A percentile compares a stretch with the other conserved stretches of the same genome.
Evolutionary conservation across 2,113 vertebrate species (phyloP).

Genomic region (Corapipo altera): DNA sequence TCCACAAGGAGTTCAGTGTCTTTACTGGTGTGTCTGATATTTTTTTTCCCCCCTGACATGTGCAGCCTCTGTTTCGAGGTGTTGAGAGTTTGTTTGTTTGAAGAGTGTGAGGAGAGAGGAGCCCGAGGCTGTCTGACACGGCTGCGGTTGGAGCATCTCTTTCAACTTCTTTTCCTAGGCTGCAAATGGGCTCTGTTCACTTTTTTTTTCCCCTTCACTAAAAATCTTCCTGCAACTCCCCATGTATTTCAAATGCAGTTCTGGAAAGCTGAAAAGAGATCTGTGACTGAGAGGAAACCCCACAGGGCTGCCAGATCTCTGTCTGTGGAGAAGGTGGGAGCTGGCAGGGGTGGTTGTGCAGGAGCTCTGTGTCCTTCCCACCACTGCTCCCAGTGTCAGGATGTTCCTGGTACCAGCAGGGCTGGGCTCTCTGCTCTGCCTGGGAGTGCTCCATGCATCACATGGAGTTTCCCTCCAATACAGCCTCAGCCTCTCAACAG

Average conservation of each 20-base stretch:
- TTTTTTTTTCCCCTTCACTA: not conserved
- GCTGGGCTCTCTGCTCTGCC: not conserved
- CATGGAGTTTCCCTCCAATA: not conserved
- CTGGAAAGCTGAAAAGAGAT: not conserved
- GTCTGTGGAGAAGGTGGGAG: not conserved
- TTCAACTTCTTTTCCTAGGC: constrained; percentile 17
- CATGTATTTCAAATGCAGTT: not conserved
- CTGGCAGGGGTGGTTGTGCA: not conserved
- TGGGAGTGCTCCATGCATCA: not conserved
- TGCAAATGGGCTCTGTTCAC: not conserved
- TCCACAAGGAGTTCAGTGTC: not conserved
- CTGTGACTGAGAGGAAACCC: not conserved
- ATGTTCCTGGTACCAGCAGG: not conserved
- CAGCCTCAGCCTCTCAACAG: not conserved
- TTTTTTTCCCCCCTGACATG: not conserved
- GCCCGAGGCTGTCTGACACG: constrained; percentile 17
- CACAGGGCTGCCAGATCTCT: accelerated
- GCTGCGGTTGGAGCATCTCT: not conserved
- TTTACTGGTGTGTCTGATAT: not conserved
- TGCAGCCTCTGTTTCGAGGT: constrained; percentile 36
- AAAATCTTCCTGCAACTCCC: not conserved
- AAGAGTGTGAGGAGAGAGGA: constrained; percentile 5
- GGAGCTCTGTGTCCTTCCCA: not conserved
- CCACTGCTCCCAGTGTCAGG: accelerated
- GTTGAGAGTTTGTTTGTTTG: constrained; percentile 25